Conservation (phyloP, 2,797 vertebrate species). For the Notolabrus celidotus region DNA sequence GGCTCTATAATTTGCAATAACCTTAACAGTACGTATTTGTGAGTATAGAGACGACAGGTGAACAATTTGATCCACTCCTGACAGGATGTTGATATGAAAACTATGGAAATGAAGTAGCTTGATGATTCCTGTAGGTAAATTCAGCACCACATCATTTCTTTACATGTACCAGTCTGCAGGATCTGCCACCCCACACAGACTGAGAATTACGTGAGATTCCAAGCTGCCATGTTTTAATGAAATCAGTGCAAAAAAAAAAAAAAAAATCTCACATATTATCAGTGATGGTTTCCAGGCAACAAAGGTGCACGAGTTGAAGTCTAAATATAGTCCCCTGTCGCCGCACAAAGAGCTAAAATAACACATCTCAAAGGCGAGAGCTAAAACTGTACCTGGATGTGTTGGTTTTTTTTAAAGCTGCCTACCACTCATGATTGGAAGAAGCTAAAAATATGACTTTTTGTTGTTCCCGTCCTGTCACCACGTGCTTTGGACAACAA, state of each 20-base stretch:
- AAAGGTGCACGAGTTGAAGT: constrained; percentile 59
- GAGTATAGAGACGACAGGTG: constrained; percentile 16
- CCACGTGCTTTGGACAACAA: constrained; percentile 35
- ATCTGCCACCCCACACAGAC: constrained; percentile 4
- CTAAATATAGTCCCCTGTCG: constrained; percentile 73
- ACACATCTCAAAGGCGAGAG: constrained; percentile 43
- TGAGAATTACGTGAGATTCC: constrained; percentile 26
- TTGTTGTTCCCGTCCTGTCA: constrained; percentile 27
- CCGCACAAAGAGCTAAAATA: constrained; percentile 62
- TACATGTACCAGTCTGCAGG: constrained; percentile 10
- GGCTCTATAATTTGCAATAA: constrained; percentile 32
- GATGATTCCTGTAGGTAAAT: constrained; percentile 53
- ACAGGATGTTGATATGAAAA: constrained; percentile 42
- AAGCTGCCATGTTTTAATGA: constrained; percentile 43
- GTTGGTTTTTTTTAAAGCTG: no score
- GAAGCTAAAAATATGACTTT: constrained; percentile 62
- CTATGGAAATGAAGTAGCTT: constrained; percentile 28
- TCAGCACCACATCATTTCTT: constrained; percentile 13
- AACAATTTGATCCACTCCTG: constrained; percentile 26
- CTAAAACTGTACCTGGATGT: constrained; percentile 48
- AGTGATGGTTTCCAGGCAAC: constrained; percentile 79
- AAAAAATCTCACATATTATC: constrained; percentile 40
- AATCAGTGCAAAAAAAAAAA: constrained; percentile 42
- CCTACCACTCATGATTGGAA: constrained; percentile 36
- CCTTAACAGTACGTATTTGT: background rate